These are phyloP conservation scores for Penaeus japonicus DNA, from an alignment of 1,140 invertebrate species.

Conservation along the genomic window DNA sequence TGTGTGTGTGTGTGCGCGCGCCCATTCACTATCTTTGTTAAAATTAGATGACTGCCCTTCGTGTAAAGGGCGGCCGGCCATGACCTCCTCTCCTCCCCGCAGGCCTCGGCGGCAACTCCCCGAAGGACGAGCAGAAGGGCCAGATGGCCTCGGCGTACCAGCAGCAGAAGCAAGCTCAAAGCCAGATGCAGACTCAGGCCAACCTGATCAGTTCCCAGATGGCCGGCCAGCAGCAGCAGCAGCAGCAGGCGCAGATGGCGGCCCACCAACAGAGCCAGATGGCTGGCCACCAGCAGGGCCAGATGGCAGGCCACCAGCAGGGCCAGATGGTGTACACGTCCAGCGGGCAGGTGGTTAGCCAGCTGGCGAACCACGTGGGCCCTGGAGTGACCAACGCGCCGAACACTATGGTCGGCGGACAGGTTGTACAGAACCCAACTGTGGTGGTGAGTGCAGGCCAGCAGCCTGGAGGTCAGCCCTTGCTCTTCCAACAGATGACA, in stretches of 20 bases:
- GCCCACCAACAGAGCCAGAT: conserved; percentile 43
- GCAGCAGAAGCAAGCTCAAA: conserved; percentile 39
- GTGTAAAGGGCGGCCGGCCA: no score
- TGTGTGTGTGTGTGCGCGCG: no score
- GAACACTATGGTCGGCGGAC: conserved; percentile 17
- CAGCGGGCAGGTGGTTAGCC: conserved; percentile 24
- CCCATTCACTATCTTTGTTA: no score
- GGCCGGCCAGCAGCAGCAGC: conserved; percentile 10
- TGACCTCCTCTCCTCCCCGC: not conserved
- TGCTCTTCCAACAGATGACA: conserved; percentile 58
- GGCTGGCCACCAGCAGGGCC: conserved; percentile 28
- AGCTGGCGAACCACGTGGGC: conserved; percentile 46
- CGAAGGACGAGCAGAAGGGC: conserved; percentile 47
- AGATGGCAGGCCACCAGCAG: conserved; percentile 40
- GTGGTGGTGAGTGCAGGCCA: conserved; percentile 42
- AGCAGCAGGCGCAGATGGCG: conserved; percentile 9
- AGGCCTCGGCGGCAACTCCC: conserved; percentile 49
- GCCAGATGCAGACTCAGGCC: not conserved
- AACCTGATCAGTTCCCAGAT: conserved; percentile 40
- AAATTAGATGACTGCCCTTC: not conserved
- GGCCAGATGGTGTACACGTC: conserved; percentile 31
- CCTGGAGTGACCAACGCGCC: not conserved
- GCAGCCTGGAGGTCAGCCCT: conserved; percentile 23
- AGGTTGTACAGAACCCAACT: conserved; percentile 38
- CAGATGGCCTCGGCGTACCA: conserved; percentile 13